Conservation (phyloP, 2,797 vertebrate species). For the Tokudaia tokunoshimensis region DNA sequence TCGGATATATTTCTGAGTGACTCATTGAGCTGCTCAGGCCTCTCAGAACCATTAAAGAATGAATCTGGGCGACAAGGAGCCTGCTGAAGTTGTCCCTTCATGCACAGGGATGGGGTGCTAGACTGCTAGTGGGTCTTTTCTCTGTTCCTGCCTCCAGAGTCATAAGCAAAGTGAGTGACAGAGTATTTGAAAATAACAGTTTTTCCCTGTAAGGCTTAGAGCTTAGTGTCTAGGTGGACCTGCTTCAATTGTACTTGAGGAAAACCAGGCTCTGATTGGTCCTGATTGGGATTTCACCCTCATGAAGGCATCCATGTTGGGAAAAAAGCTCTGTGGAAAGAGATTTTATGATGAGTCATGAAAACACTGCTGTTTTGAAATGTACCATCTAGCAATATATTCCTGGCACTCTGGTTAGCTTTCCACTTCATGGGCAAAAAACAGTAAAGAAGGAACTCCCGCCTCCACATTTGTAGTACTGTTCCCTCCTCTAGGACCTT, state of each 20-base stretch:
- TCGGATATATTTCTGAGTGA: slow-evolving; percentile 80
- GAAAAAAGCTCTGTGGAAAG: background rate
- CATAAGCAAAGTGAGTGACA: background rate
- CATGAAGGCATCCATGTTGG: background rate
- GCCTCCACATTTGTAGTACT: background rate
- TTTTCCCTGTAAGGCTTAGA: background rate
- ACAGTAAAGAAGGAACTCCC: background rate
- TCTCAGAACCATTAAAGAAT: slow-evolving; percentile 79
- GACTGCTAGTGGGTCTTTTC: background rate
- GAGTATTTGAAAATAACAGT: too few relatives aligned
- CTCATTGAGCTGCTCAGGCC: slow-evolving; percentile 82
- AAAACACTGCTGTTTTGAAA: slow-evolving; percentile 10
- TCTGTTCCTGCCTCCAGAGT: background rate
- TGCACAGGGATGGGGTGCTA: background rate
- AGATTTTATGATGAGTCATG: background rate
- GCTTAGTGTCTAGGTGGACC: background rate
- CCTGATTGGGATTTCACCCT: background rate
- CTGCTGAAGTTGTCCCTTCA: background rate
- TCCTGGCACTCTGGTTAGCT: background rate
- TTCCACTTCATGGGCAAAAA: slow-evolving; percentile 30
- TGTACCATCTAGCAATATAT: background rate
- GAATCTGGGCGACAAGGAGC: slow-evolving; percentile 73
- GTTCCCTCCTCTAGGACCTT: background rate
- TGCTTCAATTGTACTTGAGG: background rate
- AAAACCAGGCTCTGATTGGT: background rate